These are phyloP conservation scores for Sparidentex hasta DNA, from an alignment of 2,797 vertebrate genomes.

Conservation along the genomic window DNA sequence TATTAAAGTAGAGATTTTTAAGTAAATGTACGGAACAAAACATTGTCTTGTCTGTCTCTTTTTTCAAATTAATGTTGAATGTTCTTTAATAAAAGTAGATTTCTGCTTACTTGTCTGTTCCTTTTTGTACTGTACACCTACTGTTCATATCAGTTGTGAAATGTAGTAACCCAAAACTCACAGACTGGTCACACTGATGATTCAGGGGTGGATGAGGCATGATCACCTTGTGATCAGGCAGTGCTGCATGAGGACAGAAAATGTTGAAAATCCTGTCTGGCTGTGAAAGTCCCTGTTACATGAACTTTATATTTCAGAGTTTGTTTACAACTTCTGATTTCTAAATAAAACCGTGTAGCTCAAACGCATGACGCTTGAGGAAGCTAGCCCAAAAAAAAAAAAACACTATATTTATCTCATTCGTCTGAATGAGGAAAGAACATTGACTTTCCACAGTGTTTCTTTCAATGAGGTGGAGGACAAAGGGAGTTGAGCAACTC, in stretches of 20 bases:
- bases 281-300: neutral
- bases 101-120: neutral
- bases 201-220: neutral
- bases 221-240: neutral
- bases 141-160: neutral
- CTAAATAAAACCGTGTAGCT: too few relatives aligned
- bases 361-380: too few relatives aligned
- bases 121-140: neutral
- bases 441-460: too few relatives aligned
- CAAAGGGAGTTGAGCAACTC: neutral
- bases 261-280: neutral
- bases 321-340: too few relatives aligned
- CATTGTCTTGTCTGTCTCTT: neutral
- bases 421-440: too few relatives aligned
- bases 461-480: neutral
- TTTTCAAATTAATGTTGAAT: neutral
- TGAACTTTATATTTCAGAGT: rapidly evolving
- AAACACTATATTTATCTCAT: too few relatives aligned
- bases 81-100: slow-evolving; percentile 30
- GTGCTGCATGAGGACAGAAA: neutral
- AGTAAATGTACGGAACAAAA: neutral
- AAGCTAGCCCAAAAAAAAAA: too few relatives aligned
- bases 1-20: slow-evolving; percentile 17
- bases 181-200: too few relatives aligned
- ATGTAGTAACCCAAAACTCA: rapidly evolving